These are phyloP conservation scores for Emydocephalus ijimae DNA, from an alignment of 2,113 vertebrate species.

Conservation along the genomic window DNA sequence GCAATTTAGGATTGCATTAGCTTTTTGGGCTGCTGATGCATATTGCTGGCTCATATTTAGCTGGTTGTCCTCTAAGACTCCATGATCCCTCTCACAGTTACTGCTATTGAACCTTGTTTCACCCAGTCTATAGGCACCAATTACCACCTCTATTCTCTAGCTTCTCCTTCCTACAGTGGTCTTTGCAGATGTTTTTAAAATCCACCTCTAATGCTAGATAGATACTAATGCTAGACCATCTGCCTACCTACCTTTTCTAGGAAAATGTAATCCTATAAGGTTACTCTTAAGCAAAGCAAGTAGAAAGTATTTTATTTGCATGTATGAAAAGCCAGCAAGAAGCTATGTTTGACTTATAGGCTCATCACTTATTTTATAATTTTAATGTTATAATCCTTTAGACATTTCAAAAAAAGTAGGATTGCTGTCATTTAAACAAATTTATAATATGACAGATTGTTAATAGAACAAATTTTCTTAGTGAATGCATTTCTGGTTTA, in stretches of 20 bases:
- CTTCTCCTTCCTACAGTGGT: neutral
- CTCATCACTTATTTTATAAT: conserved; percentile 21
- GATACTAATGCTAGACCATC: neutral
- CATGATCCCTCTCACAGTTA: too few relatives aligned
- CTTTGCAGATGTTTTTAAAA: neutral
- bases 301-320: neutral
- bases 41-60: too few relatives aligned
- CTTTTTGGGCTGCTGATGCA: too few relatives aligned
- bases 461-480: conserved; percentile 40
- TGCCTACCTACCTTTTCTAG: neutral
- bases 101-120: too few relatives aligned
- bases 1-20: too few relatives aligned
- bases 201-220: neutral
- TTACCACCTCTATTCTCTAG: neutral
- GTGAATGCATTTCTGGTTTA: conserved; percentile 37
- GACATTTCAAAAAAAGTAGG: conserved; percentile 11
- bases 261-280: neutral
- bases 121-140: neutral
- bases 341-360: neutral
- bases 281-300: neutral
- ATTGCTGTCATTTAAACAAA: conserved; percentile 44
- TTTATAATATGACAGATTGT: conserved; percentile 44
- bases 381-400: neutral
- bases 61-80: too few relatives aligned
- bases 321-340: neutral